Conservation (phyloP, 2,113 vertebrate species). For the Rhegmatorhina hoffmannsi region DNA sequence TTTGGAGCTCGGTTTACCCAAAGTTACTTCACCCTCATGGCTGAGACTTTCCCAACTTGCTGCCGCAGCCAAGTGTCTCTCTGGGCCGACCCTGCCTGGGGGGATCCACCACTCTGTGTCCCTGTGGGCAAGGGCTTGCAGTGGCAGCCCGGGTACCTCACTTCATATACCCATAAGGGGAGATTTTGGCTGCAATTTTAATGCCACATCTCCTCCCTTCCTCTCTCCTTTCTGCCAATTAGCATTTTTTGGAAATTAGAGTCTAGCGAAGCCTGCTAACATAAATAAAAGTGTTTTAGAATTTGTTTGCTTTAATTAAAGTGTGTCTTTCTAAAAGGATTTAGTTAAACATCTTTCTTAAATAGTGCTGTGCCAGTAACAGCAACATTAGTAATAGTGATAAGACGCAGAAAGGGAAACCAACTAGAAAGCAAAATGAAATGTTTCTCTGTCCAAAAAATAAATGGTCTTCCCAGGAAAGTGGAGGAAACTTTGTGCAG, state of each 20-base stretch:
- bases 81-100: accelerated
- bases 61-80: accelerated
- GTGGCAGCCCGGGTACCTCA: background rate
- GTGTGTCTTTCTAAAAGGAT: conserved; percentile 21
- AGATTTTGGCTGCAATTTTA: background rate
- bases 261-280: background rate
- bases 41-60: background rate
- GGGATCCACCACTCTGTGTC: background rate
- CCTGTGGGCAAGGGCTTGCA: background rate
- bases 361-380: conserved; percentile 39
- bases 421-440: conserved; percentile 1
- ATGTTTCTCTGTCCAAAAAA: conserved; percentile 28
- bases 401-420: conserved; percentile 43
- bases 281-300: conserved; percentile 29
- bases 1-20: background rate
- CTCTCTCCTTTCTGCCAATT: conserved; percentile 26
- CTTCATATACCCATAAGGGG: background rate
- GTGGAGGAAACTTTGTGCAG: background rate
- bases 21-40: accelerated
- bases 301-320: conserved; percentile 62
- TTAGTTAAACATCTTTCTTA: conserved; percentile 55
- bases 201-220: conserved; percentile 24
- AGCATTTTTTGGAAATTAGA: conserved; percentile 18
- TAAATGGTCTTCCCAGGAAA: background rate
- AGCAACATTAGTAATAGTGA: conserved; percentile 33